Evolutionary conservation across 2,888 invertebrate genomes (phyloP), one percentile per base, ranked within the genome.

Genomic region (Harpagoxenus sublaevis): DNA sequence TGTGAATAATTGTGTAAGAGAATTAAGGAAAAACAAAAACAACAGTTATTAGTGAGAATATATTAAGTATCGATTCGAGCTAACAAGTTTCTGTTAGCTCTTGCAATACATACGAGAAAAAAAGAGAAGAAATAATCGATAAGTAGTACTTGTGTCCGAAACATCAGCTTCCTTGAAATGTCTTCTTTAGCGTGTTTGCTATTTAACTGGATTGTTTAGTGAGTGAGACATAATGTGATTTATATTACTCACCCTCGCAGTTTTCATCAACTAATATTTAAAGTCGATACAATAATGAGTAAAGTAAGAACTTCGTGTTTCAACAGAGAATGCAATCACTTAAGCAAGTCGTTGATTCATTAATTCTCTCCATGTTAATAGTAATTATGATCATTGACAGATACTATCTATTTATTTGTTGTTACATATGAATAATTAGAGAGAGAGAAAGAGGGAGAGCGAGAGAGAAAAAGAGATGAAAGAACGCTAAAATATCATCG

Each of bases 341-440:
- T 85, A 84, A 84, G 81, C 84, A 85, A 90, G 71, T 89, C 86
- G 89, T 89, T 87, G 88, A 90, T 86, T 86, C 89, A 88, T 86
- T 85, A 90, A 91, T 91, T 91, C 91, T 92, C 92, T 94, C 92
- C 92, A 92, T 94, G 94, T 94, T 93, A 92, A 94, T 94, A 94
- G 92, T 92, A 91, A 94, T 88, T 94, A 93, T 87, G 89, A 94
- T 92, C 92, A 93, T 93, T 92, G 92, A 93, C 93, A 94, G 93
- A 94, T 94, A 92, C 94, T 94, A 93, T 92, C 92, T 94, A 94
- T 94, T 94, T 94, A 94, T 94, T 94, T 94, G 94, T 94, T 94
- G 93, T 94, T 94, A 93, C 88, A 92, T 94, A 94, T 92, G 94
- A 94, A 92, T 93, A 92, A 93, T 42, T 78, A 78, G 68, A 68